Percentiles rank a stretch among this genome's conserved stretches.
Evolutionary conservation across 1,140 invertebrate species (phyloP).

Genomic region (Drosophila kohkoa): DNA sequence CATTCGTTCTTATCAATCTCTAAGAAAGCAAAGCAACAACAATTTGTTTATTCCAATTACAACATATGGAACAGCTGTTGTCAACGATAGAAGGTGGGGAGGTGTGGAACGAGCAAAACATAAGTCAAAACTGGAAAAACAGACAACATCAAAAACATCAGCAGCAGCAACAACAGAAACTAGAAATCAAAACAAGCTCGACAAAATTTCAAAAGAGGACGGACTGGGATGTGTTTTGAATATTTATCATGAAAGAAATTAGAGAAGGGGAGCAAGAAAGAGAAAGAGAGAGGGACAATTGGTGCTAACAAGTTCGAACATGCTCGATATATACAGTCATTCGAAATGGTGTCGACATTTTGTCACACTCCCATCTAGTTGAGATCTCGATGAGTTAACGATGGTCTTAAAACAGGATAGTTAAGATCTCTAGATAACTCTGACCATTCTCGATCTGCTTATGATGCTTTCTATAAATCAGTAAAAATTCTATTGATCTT

Average conservation of each 20-base stretch:
- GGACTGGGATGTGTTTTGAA: constrained; percentile 43
- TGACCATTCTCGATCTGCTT: too few species aligned
- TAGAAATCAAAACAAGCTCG: constrained; percentile 29
- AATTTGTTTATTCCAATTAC: constrained; percentile 20
- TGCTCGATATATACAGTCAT: constrained; percentile 6
- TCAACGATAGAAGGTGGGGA: constrained; percentile 6
- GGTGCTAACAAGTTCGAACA: constrained; percentile 23
- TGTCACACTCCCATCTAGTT: neutral
- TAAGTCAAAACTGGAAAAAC: constrained; percentile 29
- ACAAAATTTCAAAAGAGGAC: neutral
- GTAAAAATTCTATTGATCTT: too few species aligned
- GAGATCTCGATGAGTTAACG: constrained; percentile 4
- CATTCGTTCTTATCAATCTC: constrained; percentile 55
- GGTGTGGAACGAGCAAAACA: constrained; percentile 2
- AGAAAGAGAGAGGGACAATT: constrained; percentile 3
- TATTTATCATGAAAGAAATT: constrained; percentile 41
- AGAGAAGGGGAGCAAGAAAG: neutral
- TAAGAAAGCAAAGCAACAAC: constrained; percentile 27
- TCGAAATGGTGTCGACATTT: constrained; percentile 20
- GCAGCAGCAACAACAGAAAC: constrained; percentile 58
- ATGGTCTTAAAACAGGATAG: neutral
- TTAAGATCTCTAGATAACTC: constrained; percentile 6
- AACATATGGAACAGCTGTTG: constrained; percentile 59
- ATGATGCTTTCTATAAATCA: too few species aligned
- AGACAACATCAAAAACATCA: constrained; percentile 59